phyloP scores from a whole-genome alignment of 1,140 invertebrate species.

The Campoletis sonorensis region DNA sequence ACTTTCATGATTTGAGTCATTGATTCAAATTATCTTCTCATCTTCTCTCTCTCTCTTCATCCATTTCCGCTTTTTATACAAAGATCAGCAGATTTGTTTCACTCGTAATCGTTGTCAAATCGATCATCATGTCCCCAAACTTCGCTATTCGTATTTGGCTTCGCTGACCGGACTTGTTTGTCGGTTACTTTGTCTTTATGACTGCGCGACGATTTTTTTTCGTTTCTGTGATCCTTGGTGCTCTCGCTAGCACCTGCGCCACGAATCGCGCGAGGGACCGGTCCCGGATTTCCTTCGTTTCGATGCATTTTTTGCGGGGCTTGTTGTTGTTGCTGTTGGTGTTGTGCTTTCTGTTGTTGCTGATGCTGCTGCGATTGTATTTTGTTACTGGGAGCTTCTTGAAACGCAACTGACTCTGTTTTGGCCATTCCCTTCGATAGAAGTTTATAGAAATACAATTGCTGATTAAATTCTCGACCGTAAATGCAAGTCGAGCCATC shows the following conservation, averaged over 20 bases:
- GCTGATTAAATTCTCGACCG: constrained; percentile 23
- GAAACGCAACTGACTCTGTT: not conserved
- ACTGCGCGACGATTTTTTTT: constrained; percentile 23
- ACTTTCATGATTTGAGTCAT: too few species aligned
- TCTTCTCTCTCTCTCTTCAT: not conserved
- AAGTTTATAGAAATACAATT: constrained; percentile 19
- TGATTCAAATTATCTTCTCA: too few species aligned
- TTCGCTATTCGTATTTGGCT: constrained; percentile 38
- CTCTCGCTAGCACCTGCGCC: constrained; percentile 35
- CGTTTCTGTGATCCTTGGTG: constrained; percentile 37
- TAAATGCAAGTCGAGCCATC: not conserved
- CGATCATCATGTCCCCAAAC: constrained; percentile 48
- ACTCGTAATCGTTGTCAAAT: constrained; percentile 46
- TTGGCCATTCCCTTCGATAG: constrained; percentile 12
- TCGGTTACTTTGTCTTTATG: constrained; percentile 29
- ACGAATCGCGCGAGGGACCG: constrained; percentile 42
- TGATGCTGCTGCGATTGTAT: not conserved
- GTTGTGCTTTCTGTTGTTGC: not conserved
- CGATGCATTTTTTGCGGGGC: constrained; percentile 4
- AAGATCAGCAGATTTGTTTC: not conserved
- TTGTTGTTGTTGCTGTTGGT: not conserved
- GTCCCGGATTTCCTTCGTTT: not conserved
- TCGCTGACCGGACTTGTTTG: constrained; percentile 14
- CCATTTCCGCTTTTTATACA: not conserved
- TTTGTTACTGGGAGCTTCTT: constrained; percentile 10